Base-by-base conservation (phyloP, 64 coral and sea anemone genomes). In the Porites australiensis region DNA sequence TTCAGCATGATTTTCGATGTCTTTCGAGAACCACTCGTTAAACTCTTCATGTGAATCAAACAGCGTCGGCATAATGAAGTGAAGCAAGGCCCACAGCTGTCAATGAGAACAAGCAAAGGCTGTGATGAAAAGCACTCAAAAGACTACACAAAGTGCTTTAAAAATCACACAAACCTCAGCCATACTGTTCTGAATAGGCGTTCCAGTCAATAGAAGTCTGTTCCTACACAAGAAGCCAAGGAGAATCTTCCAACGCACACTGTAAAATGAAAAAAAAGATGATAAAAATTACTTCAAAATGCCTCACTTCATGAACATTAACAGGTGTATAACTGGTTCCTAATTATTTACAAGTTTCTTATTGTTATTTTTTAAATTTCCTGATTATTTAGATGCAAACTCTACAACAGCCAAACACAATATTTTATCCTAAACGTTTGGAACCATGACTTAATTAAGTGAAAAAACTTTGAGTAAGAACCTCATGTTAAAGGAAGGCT, bases 21-120 rank as follows among this genome's bases (percentile, higher is more conserved):
- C 98, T 51, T 94, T 99, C 50, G 98, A 99, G 44, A 99, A 99
- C 98, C 98, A 99, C 23, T 99, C 98, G 45, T 99, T 99, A 11
- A 99, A 99, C 15, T 99, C 98, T 77, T 99, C 98, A 18, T 99
- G 98, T 4, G 91, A 83, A 85, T 98, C 96, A 88, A 98, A 98
- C 22, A 98, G 77, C 20, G 96, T 98, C 47, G 96, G 96, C 96
- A 98, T 98, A 46, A 98, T 98, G 64, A 98, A 98, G 66, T 98
- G 96, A n/a, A 98, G 91, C 55, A 98, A 79, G 5, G 96, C 96
- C 96, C 96, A 98, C 44, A 98, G 19, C 96, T 98, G 73, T n/a
- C 58, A 87, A 4, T 67, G 58, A 66, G 82, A 88, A 83, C 46
- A 72, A 43, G 3, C 44, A 49, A 55, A 51, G 5, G 57, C 45